Base-by-base conservation (phyloP, 1,140 invertebrate species). In the Nebria ingens region DNA sequence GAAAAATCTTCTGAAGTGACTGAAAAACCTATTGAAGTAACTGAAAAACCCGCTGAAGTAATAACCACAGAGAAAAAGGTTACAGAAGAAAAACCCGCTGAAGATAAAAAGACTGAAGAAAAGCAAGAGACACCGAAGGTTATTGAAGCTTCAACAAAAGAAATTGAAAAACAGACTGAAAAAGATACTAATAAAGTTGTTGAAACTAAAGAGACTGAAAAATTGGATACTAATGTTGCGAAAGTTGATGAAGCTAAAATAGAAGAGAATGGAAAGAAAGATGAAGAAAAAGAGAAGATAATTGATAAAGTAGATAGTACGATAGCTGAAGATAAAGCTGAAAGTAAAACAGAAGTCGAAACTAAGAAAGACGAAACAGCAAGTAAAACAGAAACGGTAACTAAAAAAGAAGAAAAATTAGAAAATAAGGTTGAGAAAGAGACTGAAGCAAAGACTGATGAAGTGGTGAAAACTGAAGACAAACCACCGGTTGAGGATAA, bases 401-500 rank as follows among this genome's bases (percentile, higher is more conserved):
- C 6, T 34, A 34, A 34, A 34, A 34, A n/a, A 9, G 25, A 34
- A 9, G 25, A 34, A 34, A 34, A 34, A 34, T n/a, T 34, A 34
- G 25, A 34, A n/a, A 34, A 6, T 34, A n/a, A 34, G 6, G n/a
- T 9, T 6, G n/a, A 34, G 25, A 34, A 34, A 34, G 57, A 58
- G 49, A 55, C 54, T 52, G 57, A 58, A 57, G 17, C 29, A 12
- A 29, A 57, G 22, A 55, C 34, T 21, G 51, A 54, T 21, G 38
- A 51, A n/a, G n/a, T n/a, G 49, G 54, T 38, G 19, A 51, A 21
- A 34, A 51, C 15, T 17, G 53, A 51, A 29, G 19, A 21, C 19
- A 52, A 52, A 42, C 6, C n/a, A 42, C 38, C 53, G 51, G 13
- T 15, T 4, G 57, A 55, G 21, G 29, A 53, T 51, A 19, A 12